phyloP scores from a whole-genome alignment of 1,140 invertebrate genomes.

The Cotesia glomerata region DNA sequence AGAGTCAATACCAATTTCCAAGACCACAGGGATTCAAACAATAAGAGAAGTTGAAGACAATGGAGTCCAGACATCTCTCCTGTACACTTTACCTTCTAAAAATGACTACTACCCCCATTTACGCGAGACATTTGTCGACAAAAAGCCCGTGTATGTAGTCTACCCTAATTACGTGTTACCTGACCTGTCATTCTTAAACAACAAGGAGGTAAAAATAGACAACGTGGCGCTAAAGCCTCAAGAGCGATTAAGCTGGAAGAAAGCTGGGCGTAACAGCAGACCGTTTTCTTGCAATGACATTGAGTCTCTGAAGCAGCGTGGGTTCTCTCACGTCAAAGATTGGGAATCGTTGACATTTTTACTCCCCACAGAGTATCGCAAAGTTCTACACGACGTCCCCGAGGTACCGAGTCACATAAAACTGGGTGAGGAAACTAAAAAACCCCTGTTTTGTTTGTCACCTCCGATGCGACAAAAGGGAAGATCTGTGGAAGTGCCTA shows the following conservation, averaged over 20 bases:
- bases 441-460: conserved; percentile 72
- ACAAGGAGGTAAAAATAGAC: conserved; percentile 67
- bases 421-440: conserved; percentile 64
- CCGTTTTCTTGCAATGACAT: conserved; percentile 86
- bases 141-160: conserved; percentile 83
- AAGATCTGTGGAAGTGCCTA: conserved; percentile 55
- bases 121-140: conserved; percentile 59
- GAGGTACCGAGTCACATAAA: conserved; percentile 73
- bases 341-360: conserved; percentile 91
- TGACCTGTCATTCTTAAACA: conserved; percentile 83
- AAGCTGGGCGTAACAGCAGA: conserved; percentile 61
- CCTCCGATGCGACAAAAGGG: conserved; percentile 66
- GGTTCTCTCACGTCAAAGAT: conserved; percentile 83
- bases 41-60: conserved; percentile 56
- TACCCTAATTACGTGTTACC: conserved; percentile 92
- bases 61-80: conserved; percentile 57
- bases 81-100: conserved; percentile 41
- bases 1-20: conserved; percentile 39
- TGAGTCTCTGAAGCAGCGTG: conserved; percentile 78
- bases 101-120: conserved; percentile 35
- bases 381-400: conserved; percentile 75
- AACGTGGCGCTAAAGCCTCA: conserved; percentile 69
- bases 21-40: conserved; percentile 51
- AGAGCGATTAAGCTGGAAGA: conserved; percentile 48
- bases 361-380: conserved; percentile 79